Conservation (phyloP, 2,888 invertebrate species). For the Lamproptera curius region DNA sequence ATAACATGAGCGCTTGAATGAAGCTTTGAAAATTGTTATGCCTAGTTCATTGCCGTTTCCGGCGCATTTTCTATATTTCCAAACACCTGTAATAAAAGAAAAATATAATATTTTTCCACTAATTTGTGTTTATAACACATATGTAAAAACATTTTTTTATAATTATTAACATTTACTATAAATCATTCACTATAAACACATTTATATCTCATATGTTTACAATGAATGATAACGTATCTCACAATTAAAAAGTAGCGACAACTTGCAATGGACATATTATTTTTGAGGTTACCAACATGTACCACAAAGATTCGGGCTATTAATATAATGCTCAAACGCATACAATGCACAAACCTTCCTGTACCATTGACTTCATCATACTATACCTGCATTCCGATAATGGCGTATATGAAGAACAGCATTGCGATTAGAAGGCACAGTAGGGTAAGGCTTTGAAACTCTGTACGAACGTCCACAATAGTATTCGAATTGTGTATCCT, state of each 20-base stretch:
- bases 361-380: background rate
- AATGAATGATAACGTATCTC: no score
- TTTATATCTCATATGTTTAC: no score
- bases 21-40: slow-evolving; percentile 99
- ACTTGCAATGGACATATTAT: no score
- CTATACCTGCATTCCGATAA: slow-evolving; percentile 99
- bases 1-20: slow-evolving; percentile 98
- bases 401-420: slow-evolving; percentile 99
- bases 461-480: slow-evolving; percentile 99
- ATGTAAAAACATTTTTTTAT: no score
- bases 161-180: no score
- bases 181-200: no score
- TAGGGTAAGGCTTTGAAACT: slow-evolving; percentile 99
- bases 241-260: no score
- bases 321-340: slow-evolving; percentile 99
- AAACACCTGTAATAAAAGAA: slow-evolving; percentile 88
- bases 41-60: slow-evolving; percentile 95
- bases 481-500: slow-evolving; percentile 99
- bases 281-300: no score
- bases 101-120: no score
- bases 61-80: slow-evolving; percentile 98
- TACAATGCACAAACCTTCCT: slow-evolving; percentile 50
- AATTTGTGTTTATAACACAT: no score
- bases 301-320: slow-evolving; percentile 81
- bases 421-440: slow-evolving; percentile 99